Percentiles rank a stretch among this genome's conserved stretches.
Evolutionary conservation across 64 coral and sea anemone species (phyloP).

Genomic region (Montipora cactus): DNA sequence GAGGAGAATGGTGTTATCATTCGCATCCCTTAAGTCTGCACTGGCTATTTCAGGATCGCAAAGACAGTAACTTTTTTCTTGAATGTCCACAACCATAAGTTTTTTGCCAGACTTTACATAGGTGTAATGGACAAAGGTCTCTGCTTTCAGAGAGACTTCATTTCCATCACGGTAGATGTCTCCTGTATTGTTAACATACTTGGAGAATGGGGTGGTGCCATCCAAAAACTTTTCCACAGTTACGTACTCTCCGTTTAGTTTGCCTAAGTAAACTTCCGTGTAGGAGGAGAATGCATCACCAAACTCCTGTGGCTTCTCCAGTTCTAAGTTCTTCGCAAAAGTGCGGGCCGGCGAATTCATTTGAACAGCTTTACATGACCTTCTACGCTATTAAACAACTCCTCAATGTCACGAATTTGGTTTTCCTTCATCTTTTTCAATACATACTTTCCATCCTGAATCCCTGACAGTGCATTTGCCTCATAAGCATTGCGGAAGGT

Average conservation of each 20-base stretch:
- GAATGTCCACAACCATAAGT: slow-evolving; percentile 72
- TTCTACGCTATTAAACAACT: slow-evolving; percentile 6
- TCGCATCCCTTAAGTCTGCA: neutral
- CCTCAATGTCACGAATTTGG: slow-evolving; percentile 38
- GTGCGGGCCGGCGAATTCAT: slow-evolving; percentile 54
- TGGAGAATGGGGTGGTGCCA: slow-evolving; percentile 44
- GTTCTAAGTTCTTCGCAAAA: slow-evolving; percentile 30
- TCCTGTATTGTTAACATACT: slow-evolving; percentile 73
- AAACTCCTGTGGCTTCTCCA: slow-evolving; percentile 39
- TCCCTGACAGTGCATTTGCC: slow-evolving; percentile 47
- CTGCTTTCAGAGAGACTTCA: slow-evolving; percentile 49
- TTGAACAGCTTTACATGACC: slow-evolving; percentile 66
- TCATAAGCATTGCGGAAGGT: slow-evolving; percentile 57
- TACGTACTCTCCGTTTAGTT: slow-evolving; percentile 11
- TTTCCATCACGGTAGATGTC: slow-evolving; percentile 33
- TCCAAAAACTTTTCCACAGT: slow-evolving; percentile 59
- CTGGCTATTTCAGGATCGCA: slow-evolving; percentile 69
- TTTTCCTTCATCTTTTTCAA: slow-evolving; percentile 60
- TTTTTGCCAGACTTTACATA: slow-evolving; percentile 64
- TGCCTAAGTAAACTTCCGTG: neutral
- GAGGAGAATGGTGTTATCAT: slow-evolving; percentile 56
- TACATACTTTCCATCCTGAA: slow-evolving; percentile 54
- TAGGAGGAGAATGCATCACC: neutral
- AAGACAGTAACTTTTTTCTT: slow-evolving; percentile 58
- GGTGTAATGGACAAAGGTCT: slow-evolving; percentile 67